These are phyloP conservation scores for Emydoidea blandingii DNA, from an alignment of 2,797 vertebrate species.

Conservation along the genomic window DNA sequence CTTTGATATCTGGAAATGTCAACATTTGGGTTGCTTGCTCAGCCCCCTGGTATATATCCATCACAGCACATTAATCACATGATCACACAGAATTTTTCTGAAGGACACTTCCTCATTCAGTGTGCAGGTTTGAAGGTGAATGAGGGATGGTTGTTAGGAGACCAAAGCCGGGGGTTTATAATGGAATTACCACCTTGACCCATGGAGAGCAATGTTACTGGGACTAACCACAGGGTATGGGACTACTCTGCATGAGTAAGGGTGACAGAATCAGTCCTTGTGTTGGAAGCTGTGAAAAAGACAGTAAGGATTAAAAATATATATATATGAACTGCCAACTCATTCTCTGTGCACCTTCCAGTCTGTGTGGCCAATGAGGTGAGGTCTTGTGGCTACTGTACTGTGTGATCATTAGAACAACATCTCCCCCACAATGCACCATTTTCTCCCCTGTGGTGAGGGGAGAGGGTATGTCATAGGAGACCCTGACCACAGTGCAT, in stretches of 20 bases:
- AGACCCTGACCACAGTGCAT: not conserved
- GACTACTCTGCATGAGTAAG: not conserved
- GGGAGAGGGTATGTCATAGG: not conserved
- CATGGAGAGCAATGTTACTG: not conserved
- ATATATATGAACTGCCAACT: not conserved
- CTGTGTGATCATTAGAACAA: not conserved
- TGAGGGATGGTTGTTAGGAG: not conserved
- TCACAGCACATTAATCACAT: too few relatives aligned
- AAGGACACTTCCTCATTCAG: too few relatives aligned
- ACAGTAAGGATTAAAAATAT: too few relatives aligned
- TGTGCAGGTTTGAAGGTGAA: not conserved
- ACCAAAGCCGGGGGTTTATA: not conserved
- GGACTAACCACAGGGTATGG: not conserved
- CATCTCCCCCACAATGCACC: not conserved
- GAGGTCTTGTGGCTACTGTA: not conserved
- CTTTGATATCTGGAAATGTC: not conserved
- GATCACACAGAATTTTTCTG: too few relatives aligned
- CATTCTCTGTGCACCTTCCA: not conserved
- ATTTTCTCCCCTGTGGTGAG: not conserved
- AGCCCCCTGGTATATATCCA: not conserved
- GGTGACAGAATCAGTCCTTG: not conserved
- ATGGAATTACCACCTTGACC: not conserved
- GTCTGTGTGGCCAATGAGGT: not conserved
- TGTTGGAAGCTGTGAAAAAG: not conserved
- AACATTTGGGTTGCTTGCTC: not conserved